phyloP scores from a whole-genome alignment of 2,113 vertebrate species.

The Isichthys henryi region DNA sequence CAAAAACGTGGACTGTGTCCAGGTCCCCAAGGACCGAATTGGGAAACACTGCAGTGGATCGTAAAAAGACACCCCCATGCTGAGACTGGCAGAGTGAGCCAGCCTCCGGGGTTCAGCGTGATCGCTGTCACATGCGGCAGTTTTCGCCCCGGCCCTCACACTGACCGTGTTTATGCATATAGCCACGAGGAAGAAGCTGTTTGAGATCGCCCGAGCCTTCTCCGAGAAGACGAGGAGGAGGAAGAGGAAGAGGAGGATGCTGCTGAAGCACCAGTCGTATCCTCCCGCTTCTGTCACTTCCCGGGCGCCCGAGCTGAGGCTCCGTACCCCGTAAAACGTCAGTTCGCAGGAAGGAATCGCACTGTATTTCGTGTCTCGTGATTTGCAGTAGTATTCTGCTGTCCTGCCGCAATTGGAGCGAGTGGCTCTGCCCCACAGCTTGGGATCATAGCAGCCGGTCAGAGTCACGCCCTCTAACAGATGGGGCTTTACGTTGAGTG shows the following conservation, averaged over 20 bases:
- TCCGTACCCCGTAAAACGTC: not conserved
- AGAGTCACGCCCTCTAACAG: not conserved
- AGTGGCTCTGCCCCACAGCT: not conserved
- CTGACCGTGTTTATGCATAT: conserved; percentile 42
- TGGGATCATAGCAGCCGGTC: not conserved
- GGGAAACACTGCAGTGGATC: not conserved
- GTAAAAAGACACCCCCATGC: not conserved
- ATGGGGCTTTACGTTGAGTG: not conserved
- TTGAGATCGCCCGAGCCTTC: conserved; percentile 90
- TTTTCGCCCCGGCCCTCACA: not conserved
- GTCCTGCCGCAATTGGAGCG: not conserved
- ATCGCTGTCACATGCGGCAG: not conserved
- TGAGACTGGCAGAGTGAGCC: not conserved
- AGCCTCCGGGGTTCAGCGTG: not conserved
- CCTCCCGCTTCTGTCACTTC: conserved; percentile 49
- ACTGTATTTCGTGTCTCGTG: not conserved
- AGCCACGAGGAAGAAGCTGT: conserved; percentile 93
- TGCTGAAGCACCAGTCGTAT: conserved; percentile 89
- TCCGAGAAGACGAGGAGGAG: conserved; percentile 93
- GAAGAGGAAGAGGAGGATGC: conserved; percentile 81
- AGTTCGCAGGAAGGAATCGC: not conserved
- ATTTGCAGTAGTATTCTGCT: not conserved
- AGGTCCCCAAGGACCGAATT: not conserved
- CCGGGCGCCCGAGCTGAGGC: not conserved
- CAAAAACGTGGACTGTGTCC: not conserved